phyloP scores from a whole-genome alignment of 2,113 vertebrate species.

The Misgurnus anguillicaudatus region DNA sequence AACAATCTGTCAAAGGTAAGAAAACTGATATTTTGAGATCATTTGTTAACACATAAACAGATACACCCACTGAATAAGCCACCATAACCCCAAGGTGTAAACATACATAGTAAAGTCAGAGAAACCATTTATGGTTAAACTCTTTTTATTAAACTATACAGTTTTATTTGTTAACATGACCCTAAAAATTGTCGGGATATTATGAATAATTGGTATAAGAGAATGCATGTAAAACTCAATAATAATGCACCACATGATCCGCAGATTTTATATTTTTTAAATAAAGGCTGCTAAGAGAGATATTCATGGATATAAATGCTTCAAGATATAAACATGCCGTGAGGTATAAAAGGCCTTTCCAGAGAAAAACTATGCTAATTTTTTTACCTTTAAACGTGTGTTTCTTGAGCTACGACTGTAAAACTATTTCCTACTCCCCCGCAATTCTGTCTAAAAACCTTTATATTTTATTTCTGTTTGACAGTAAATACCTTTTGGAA shows the following conservation, averaged over 20 bases:
- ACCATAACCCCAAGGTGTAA: too few relatives aligned
- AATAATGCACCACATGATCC: constrained; percentile 21
- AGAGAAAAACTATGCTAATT: not conserved
- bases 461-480: constrained; percentile 42
- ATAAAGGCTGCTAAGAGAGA: constrained; percentile 20
- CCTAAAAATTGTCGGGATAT: not conserved
- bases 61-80: not conserved
- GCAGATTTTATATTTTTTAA: not conserved
- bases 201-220: not conserved
- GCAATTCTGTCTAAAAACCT: not conserved
- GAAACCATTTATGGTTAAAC: too few relatives aligned
- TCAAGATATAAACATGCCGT: constrained; percentile 7
- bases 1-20: too few relatives aligned
- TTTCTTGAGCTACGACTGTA: too few relatives aligned
- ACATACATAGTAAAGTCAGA: too few relatives aligned
- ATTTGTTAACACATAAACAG: too few relatives aligned
- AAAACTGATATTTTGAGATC: too few relatives aligned
- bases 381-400: not conserved
- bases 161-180: constrained; percentile 12
- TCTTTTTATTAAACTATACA: not conserved
- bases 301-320: not conserved
- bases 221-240: not conserved
- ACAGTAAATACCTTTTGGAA: constrained; percentile 34
- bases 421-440: not conserved
- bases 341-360: constrained; percentile 14